These are phyloP conservation scores for Coelopa frigida DNA, from an alignment of 1,140 invertebrate genomes.

Conservation along the genomic window DNA sequence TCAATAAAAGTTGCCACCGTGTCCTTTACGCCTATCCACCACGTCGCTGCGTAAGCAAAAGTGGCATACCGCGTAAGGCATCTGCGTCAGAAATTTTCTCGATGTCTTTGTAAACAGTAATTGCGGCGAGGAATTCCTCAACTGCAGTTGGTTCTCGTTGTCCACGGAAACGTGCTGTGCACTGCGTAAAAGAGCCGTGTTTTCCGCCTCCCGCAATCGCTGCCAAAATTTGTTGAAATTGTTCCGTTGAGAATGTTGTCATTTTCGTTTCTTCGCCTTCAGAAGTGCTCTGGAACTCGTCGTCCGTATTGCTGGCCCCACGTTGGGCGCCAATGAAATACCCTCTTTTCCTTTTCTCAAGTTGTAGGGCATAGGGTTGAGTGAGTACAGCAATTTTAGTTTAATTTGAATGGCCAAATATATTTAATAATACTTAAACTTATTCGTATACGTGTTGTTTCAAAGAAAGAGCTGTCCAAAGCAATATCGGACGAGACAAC, in stretches of 20 bases:
- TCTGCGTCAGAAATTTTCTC: slow-evolving; percentile 17
- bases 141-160: slow-evolving; percentile 8
- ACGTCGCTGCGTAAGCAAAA: slow-evolving; percentile 20
- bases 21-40: slow-evolving; percentile 21
- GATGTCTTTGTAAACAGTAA: slow-evolving; percentile 13
- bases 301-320: no score
- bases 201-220: neutral
- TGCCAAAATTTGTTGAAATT: neutral
- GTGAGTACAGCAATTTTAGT: no score
- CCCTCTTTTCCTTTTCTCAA: no score
- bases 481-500: no score
- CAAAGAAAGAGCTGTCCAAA: no score
- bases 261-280: no score
- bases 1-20: slow-evolving; percentile 11
- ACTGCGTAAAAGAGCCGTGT: slow-evolving; percentile 9
- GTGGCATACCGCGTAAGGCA: slow-evolving; percentile 18
- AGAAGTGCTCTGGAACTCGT: no score
- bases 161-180: slow-evolving; percentile 8
- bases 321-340: no score
- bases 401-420: no score
- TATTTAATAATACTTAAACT: no score
- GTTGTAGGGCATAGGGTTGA: no score
- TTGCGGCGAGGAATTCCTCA: slow-evolving; percentile 9
- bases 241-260: neutral
- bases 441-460: no score